phyloP scores from a whole-genome alignment of 2,888 invertebrate species.

The Catocala fraxini region DNA sequence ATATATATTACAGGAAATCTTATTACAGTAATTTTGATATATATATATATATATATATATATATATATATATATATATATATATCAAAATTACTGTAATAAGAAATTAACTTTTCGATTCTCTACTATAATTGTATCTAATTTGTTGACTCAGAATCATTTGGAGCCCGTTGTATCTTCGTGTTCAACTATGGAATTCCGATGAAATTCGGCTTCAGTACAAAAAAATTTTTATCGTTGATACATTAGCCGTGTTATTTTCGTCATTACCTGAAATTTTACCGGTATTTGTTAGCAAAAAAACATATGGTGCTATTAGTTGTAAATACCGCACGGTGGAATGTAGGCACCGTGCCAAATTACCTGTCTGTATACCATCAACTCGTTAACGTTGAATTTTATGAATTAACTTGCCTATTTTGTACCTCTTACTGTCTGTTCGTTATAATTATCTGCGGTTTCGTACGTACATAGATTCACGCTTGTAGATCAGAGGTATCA shows the following conservation, averaged over 20 bases:
- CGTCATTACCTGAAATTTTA: conserved; percentile 69
- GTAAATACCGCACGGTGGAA: conserved; percentile 66
- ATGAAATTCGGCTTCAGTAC: conserved; percentile 25
- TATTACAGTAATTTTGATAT: too few species aligned
- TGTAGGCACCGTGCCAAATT: conserved; percentile 79
- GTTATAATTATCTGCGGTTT: conserved; percentile 33
- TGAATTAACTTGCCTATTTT: conserved; percentile 67
- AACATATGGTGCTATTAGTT: conserved; percentile 67
- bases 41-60: too few species aligned
- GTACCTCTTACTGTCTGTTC: conserved; percentile 39
- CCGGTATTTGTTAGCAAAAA: conserved; percentile 61
- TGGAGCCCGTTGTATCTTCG: conserved; percentile 6
- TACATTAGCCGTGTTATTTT: conserved; percentile 61
- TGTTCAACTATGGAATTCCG: conserved; percentile 26
- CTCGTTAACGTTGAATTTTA: conserved; percentile 65
- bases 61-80: too few species aligned
- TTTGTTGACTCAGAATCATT: conserved; percentile 25
- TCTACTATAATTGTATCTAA: conserved; percentile 25
- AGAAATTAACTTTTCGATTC: conserved; percentile 14
- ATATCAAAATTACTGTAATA: conserved; percentile 16
- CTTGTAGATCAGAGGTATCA: too few species aligned
- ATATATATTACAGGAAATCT: too few species aligned
- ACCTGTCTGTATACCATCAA: conserved; percentile 64
- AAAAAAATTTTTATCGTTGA: conserved; percentile 33
- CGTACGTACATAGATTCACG: background rate